Conservation (phyloP, 2,888 invertebrate species). For the Caenorhabditis auriculariae region DNA sequence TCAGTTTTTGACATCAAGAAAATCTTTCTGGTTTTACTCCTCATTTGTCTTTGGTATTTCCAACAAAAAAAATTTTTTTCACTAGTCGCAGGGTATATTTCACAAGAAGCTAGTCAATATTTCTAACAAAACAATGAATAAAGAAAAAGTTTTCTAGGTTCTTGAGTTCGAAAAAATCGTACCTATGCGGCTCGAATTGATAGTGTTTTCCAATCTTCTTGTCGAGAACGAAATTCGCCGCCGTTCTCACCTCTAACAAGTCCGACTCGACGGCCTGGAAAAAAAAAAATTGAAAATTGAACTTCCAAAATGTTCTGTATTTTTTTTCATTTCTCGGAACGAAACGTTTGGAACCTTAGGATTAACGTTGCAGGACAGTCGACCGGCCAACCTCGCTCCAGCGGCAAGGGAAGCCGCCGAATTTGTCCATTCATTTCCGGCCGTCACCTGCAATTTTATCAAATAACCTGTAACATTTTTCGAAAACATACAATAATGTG, state of each 20-base stretch:
- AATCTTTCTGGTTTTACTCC: not conserved
- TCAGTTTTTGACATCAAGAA: no score
- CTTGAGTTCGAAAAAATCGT: slow-evolving; percentile 11
- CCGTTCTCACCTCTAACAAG: slow-evolving; percentile 64
- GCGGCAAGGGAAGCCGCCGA: slow-evolving; percentile 65
- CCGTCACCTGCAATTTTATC: slow-evolving; percentile 38
- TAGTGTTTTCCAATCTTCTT: slow-evolving; percentile 55
- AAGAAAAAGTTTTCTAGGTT: no score
- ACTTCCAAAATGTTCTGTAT: not conserved
- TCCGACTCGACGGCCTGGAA: slow-evolving; percentile 49
- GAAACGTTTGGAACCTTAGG: no score
- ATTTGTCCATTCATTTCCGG: slow-evolving; percentile 65
- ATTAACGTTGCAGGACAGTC: slow-evolving; percentile 63
- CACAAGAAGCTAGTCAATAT: no score
- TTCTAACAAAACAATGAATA: no score
- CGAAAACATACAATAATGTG: slow-evolving; percentile 64
- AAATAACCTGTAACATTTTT: not conserved
- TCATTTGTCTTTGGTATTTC: not conserved
- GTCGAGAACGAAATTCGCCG: slow-evolving; percentile 63
- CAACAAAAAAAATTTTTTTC: not conserved
- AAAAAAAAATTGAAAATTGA: not conserved
- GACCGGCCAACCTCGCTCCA: slow-evolving; percentile 66
- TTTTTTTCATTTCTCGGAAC: no score
- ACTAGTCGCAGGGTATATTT: not conserved
- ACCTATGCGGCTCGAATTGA: slow-evolving; percentile 61